Base-by-base conservation (phyloP, 2,888 invertebrate species). In the Campaea margaritaria region DNA sequence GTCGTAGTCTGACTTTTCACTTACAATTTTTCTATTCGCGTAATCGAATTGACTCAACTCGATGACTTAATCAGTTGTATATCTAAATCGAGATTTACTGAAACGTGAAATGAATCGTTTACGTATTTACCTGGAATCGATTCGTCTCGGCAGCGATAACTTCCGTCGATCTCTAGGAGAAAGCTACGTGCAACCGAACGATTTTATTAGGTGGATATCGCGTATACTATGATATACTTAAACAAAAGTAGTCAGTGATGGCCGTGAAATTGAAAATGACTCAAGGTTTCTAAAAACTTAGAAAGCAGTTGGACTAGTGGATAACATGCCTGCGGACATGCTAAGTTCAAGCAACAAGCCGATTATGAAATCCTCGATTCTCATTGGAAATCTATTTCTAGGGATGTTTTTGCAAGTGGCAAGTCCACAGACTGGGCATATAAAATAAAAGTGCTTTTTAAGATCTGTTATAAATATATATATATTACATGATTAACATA, bases 21-120 rank as follows among this genome's bases (percentile, higher is more conserved):
- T 16, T 12, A 36, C 1, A 13, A 48, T 13, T 1, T 36, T 9
- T 31, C 11, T 34, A 34, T 36, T 36, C 36, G 3, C 12, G 36
- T 28, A 34, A 14, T 9, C 10, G 31, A 31, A 31, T 45, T 28
- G 28, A 10, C 31, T 47, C 36, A 16, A 64, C 61, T 69, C 50
- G 53, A 52, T 58, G 62, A 16, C 47, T 47, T 36, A 36, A 47
- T 47, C 36, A 16, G 55, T 53, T 52, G 51, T 45, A 14, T 47
- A 11, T 47, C 47, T 47, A 31, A 16, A 38, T 65, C 65, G 47
- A 67, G 65, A 78, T 69, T 63, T 73, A 70, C 66, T 69, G 75
- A 75, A 69, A 71, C 78, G 78, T 77, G 78, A 82, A 83, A 79
- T 77, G 74, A 77, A 74, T 72, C 70, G 67, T 68, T 63, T 62